Percentiles rank a stretch among this genome's conserved stretches.
Conservation (phyloP, 2,888 invertebrate genomes). For the Macaria notata region DNA sequence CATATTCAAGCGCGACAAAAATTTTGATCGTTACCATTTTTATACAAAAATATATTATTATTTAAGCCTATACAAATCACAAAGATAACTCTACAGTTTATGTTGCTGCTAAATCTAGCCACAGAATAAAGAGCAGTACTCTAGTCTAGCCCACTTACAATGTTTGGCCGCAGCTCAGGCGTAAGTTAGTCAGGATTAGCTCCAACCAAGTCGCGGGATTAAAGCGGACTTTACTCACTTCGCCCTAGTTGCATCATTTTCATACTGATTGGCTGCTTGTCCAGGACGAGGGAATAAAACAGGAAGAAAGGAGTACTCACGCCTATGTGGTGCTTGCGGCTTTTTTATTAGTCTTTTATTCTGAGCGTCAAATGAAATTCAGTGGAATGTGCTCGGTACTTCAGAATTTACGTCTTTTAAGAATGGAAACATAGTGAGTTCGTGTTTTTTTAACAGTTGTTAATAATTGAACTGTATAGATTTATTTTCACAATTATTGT, state of each 20-base stretch:
- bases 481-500: too few species aligned
- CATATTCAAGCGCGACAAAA: too few species aligned
- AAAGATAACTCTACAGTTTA: too few species aligned
- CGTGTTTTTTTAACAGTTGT: too few species aligned
- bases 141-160: neutral
- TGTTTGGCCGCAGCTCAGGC: constrained; percentile 19
- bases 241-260: constrained; percentile 37
- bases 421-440: too few species aligned
- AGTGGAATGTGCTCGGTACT: neutral
- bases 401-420: neutral
- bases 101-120: too few species aligned
- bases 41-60: too few species aligned
- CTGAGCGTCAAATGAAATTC: constrained; percentile 10
- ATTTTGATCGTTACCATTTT: too few species aligned
- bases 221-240: constrained; percentile 32
- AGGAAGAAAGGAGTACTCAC: constrained; percentile 19
- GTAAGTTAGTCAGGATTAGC: constrained; percentile 21
- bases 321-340: constrained; percentile 12
- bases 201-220: constrained; percentile 38
- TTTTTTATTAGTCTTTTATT: constrained; percentile 15
- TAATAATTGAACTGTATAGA: too few species aligned
- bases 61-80: too few species aligned
- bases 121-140: too few species aligned
- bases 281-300: constrained; percentile 7
- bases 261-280: constrained; percentile 21